A percentile compares a stretch with the other conserved stretches of the same genome.
Conservation (phyloP, 2,113 vertebrate species). For the Chelonoidis abingdonii region DNA sequence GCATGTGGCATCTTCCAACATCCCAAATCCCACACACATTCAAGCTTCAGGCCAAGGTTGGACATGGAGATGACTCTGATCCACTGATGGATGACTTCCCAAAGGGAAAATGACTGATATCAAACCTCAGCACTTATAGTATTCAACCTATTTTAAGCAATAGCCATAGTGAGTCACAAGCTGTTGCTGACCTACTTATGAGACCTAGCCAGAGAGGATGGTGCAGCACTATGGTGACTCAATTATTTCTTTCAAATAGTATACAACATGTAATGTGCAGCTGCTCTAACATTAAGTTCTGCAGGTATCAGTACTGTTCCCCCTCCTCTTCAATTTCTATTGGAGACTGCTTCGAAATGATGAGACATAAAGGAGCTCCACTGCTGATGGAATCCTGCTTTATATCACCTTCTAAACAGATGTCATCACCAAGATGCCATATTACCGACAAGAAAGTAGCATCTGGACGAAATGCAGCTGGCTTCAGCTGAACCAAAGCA, state of each 20-base stretch:
- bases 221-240: not conserved
- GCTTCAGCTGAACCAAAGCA: not conserved
- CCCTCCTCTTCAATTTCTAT: not conserved
- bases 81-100: not conserved
- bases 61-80: not conserved
- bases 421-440: not conserved
- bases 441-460: not conserved
- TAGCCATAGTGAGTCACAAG: not conserved
- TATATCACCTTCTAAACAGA: not conserved
- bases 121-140: not conserved
- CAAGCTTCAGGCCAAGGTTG: not conserved
- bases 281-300: not conserved
- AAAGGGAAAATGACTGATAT: not conserved
- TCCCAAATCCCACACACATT: not conserved
- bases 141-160: not conserved
- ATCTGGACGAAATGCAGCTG: not conserved
- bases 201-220: not conserved
- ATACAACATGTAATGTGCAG: not conserved
- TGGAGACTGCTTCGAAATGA: not conserved
- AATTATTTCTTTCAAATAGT: not conserved
- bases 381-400: accelerated
- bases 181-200: not conserved
- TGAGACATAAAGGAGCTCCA: not conserved
- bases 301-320: not conserved
- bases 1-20: not conserved